These are phyloP conservation scores for Semaprochilodus insignis DNA, from an alignment of 2,797 vertebrate species.

Conservation along the genomic window DNA sequence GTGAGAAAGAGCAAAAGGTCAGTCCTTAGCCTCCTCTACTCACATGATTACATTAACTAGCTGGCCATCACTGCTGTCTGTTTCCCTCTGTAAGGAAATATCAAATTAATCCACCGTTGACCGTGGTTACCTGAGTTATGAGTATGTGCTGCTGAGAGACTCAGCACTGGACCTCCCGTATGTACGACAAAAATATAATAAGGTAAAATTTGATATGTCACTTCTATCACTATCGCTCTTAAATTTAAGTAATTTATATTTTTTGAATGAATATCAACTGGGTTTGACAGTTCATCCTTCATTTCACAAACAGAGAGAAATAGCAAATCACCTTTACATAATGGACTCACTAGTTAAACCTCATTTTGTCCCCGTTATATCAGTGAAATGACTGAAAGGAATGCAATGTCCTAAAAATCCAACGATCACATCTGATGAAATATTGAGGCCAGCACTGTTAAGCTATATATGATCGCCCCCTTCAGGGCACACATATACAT, in stretches of 20 bases:
- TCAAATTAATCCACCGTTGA: no score
- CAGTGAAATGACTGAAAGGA: background rate
- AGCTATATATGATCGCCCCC: background rate
- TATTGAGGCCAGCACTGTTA: background rate
- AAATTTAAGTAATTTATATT: background rate
- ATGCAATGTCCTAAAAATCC: background rate
- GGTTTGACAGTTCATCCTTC: background rate
- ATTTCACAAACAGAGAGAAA: background rate
- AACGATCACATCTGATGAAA: background rate
- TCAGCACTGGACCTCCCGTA: no score
- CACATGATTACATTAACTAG: no score
- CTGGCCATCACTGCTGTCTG: no score
- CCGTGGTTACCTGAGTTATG: no score
- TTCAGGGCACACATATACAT: conserved; percentile 11
- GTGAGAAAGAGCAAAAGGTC: no score
- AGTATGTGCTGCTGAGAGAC: no score
- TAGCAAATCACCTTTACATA: background rate
- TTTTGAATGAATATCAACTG: no score
- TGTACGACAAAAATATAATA: no score
- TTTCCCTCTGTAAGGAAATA: no score
- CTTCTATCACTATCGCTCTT: background rate
- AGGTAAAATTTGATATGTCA: no score
- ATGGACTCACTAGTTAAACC: background rate
- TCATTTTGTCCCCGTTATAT: background rate
- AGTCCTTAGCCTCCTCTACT: no score